Conservation (phyloP, 1,140 invertebrate genomes). For the Trichomalopsis sarcophagae region DNA sequence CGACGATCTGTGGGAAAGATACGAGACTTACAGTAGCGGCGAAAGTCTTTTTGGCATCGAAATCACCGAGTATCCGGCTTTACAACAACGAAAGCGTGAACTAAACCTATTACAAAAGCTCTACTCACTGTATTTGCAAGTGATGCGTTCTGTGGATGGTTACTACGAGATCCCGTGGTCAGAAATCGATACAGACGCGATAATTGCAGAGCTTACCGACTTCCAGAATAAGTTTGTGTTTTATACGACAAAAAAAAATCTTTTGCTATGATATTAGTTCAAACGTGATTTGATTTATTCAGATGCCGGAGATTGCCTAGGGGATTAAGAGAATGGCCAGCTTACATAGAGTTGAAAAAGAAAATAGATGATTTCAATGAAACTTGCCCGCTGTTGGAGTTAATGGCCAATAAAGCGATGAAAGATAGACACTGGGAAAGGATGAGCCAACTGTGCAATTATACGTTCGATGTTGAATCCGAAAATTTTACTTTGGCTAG, state of each 20-base stretch:
- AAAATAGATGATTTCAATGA: slow-evolving; percentile 94
- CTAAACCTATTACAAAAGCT: slow-evolving; percentile 90
- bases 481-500: slow-evolving; percentile 86
- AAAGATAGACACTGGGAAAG: slow-evolving; percentile 91
- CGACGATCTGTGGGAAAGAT: slow-evolving; percentile 87
- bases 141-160: slow-evolving; percentile 88
- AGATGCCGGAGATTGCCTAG: slow-evolving; percentile 87
- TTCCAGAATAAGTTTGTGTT: slow-evolving; percentile 84
- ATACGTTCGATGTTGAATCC: slow-evolving; percentile 86
- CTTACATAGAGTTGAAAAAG: slow-evolving; percentile 89
- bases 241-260: background rate
- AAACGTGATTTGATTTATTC: slow-evolving; percentile 7
- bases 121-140: slow-evolving; percentile 85
- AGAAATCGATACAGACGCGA: slow-evolving; percentile 89
- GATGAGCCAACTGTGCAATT: slow-evolving; percentile 82
- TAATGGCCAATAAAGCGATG: slow-evolving; percentile 94
- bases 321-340: slow-evolving; percentile 92
- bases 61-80: slow-evolving; percentile 85
- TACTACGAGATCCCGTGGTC: slow-evolving; percentile 90
- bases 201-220: slow-evolving; percentile 85
- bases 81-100: slow-evolving; percentile 87
- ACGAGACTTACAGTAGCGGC: slow-evolving; percentile 86
- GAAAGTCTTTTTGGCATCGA: slow-evolving; percentile 89
- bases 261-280: background rate
- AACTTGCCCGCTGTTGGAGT: slow-evolving; percentile 88